Percentiles rank a stretch among this genome's conserved stretches.
These are phyloP conservation scores for Pogonomyrmex californicus DNA, from an alignment of 1,140 invertebrate species.

Conservation along the genomic window DNA sequence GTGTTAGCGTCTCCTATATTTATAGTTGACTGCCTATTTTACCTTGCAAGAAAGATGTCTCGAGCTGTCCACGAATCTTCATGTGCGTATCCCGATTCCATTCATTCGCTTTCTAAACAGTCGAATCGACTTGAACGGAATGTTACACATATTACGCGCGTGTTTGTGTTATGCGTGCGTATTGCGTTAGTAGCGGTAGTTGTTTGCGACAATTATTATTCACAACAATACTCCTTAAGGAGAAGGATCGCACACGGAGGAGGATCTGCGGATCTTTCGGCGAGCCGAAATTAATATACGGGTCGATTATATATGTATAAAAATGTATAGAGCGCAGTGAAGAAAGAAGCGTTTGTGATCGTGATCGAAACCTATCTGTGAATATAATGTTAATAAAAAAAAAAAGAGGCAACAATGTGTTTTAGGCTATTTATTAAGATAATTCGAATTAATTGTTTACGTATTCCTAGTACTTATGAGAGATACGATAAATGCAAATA, in stretches of 20 bases:
- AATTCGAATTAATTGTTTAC: constrained; percentile 77
- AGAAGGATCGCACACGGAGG: constrained; percentile 37
- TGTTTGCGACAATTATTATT: constrained; percentile 43
- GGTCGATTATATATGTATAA: constrained; percentile 74
- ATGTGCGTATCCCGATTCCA: constrained; percentile 7
- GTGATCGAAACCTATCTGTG: constrained; percentile 64
- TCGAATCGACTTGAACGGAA: neutral
- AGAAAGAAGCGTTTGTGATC: constrained; percentile 6
- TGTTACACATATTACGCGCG: neutral
- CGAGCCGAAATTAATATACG: constrained; percentile 71
- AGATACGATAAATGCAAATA: constrained; percentile 76
- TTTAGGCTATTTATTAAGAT: constrained; percentile 74
- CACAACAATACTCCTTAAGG: constrained; percentile 48
- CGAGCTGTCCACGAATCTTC: neutral
- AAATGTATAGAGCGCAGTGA: constrained; percentile 41
- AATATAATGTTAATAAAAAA: constrained; percentile 68
- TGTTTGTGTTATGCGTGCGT: constrained; percentile 11
- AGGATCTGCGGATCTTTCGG: constrained; percentile 54
- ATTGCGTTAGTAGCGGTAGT: neutral
- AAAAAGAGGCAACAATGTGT: constrained; percentile 63
- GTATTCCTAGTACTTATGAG: constrained; percentile 74
- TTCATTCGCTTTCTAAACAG: constrained; percentile 17
- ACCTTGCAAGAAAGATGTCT: neutral
- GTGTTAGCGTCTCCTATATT: constrained; percentile 23
- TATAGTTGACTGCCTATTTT: neutral